phyloP scores from a whole-genome alignment of 1,140 invertebrate genomes.

The Wasmannia auropunctata region DNA sequence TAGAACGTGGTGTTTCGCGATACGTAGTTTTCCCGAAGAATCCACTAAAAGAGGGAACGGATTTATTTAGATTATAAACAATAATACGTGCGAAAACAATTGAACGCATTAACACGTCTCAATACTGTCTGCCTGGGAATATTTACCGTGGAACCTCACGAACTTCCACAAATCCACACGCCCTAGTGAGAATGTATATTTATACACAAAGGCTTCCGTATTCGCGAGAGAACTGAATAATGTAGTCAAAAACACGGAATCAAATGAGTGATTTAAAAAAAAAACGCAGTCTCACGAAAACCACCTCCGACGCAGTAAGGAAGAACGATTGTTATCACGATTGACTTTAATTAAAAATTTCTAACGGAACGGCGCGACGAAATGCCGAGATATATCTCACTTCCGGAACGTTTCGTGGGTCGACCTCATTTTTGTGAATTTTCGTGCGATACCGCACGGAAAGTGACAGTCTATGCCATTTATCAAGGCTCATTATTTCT shows the following conservation, averaged over 20 bases:
- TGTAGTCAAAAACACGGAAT: neutral
- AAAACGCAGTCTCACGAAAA: constrained; percentile 32
- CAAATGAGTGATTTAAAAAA: constrained; percentile 14
- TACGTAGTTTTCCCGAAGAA: neutral
- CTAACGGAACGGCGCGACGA: constrained; percentile 14
- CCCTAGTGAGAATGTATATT: neutral
- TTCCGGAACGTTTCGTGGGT: constrained; percentile 27
- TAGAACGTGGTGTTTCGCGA: neutral
- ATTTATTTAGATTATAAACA: neutral
- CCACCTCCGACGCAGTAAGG: neutral
- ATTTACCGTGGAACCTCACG: neutral
- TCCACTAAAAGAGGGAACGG: neutral
- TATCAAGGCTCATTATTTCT: neutral
- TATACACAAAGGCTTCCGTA: neutral
- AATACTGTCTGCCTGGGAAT: neutral
- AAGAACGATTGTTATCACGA: constrained; percentile 23
- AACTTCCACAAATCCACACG: neutral
- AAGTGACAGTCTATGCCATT: neutral
- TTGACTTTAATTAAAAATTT: constrained; percentile 35
- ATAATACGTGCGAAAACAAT: neutral
- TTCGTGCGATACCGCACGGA: neutral
- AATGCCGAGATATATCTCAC: constrained; percentile 27
- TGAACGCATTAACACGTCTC: neutral
- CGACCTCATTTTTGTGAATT: neutral
- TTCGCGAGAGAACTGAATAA: neutral